Conservation (phyloP, 2,888 invertebrate genomes). For the Thymelicus lineola region DNA sequence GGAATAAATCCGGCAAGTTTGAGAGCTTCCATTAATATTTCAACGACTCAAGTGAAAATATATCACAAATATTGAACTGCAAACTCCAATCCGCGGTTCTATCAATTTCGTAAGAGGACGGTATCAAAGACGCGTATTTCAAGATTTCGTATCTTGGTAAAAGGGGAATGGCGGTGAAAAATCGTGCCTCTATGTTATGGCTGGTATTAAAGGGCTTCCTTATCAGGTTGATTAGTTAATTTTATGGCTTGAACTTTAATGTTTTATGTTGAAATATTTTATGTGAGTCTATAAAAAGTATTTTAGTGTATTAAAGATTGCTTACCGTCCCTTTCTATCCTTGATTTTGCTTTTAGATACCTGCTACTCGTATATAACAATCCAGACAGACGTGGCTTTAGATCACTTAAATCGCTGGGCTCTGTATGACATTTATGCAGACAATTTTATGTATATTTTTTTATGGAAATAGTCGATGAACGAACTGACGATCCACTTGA, state of each 20-base stretch:
- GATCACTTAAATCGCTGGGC: too few relatives aligned
- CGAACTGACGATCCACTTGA: too few relatives aligned
- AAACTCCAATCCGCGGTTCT: conserved; percentile 43
- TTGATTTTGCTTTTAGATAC: too few relatives aligned
- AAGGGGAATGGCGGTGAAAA: conserved; percentile 37
- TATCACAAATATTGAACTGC: conserved; percentile 46
- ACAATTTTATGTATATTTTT: too few relatives aligned
- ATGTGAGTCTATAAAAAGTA: too few relatives aligned
- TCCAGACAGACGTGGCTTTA: too few relatives aligned
- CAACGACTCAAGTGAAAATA: conserved; percentile 47
- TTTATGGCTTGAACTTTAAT: neutral
- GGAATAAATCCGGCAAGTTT: conserved; percentile 47
- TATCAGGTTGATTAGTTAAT: conserved; percentile 16
- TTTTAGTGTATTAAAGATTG: too few relatives aligned
- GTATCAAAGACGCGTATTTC: conserved; percentile 42
- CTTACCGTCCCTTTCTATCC: too few relatives aligned
- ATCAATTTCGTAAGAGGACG: conserved; percentile 43
- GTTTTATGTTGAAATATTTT: too few relatives aligned
- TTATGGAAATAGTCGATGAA: too few relatives aligned
- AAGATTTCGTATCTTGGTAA: conserved; percentile 38
- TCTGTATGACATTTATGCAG: too few relatives aligned
- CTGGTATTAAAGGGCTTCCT: conserved; percentile 1
- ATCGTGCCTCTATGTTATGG: conserved; percentile 30
- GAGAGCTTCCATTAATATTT: conserved; percentile 48
- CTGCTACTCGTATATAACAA: too few relatives aligned